Conservation (phyloP, 2,113 vertebrate species). For the Fregata magnificens region DNA sequence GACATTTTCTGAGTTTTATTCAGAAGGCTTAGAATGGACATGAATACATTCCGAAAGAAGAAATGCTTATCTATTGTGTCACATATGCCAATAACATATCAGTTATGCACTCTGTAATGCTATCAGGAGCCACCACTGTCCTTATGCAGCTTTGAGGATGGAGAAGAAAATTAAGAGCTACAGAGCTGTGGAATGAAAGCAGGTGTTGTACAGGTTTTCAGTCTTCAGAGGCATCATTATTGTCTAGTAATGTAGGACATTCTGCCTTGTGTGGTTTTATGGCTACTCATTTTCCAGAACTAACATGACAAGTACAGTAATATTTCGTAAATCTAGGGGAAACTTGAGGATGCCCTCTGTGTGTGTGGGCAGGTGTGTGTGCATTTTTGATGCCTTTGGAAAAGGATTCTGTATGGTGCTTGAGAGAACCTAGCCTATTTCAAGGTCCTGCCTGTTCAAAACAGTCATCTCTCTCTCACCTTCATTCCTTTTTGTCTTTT, state of each 20-base stretch:
- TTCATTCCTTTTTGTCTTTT: background rate
- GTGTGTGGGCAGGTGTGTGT: background rate
- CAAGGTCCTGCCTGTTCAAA: background rate
- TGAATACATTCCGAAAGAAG: background rate
- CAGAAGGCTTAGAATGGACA: background rate
- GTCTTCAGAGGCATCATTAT: background rate
- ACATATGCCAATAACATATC: background rate
- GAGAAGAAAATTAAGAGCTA: background rate
- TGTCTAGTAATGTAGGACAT: background rate
- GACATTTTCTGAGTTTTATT: background rate
- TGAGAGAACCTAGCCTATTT: background rate
- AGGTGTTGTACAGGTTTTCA: background rate
- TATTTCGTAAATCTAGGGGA: background rate
- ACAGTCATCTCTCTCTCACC: background rate
- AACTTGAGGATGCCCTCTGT: background rate
- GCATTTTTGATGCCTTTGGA: background rate
- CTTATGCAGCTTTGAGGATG: background rate
- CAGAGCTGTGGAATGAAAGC: background rate
- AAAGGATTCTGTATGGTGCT: background rate
- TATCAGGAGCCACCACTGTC: background rate
- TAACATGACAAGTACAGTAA: background rate
- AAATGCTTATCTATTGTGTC: background rate
- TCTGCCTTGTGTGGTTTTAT: background rate
- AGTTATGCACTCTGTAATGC: background rate
- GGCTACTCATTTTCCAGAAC: background rate